Percentiles rank a stretch among this genome's conserved stretches.
These are phyloP conservation scores for Arctopsyche grandis DNA, from an alignment of 1,140 invertebrate species.

Conservation along the genomic window DNA sequence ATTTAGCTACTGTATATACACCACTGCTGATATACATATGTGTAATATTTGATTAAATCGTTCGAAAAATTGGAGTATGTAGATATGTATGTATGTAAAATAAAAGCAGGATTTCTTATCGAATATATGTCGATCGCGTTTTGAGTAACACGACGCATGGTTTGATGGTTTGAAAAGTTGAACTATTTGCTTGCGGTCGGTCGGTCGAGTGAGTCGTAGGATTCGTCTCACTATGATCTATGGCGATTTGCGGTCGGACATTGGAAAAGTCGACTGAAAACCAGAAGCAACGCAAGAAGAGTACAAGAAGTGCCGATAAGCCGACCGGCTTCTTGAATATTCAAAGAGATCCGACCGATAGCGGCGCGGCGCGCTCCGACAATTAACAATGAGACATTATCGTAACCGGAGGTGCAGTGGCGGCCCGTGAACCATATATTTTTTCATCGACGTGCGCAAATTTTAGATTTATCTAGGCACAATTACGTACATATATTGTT, in stretches of 20 bases:
- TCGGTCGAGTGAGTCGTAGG: background rate
- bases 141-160: no score
- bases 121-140: no score
- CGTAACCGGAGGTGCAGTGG: constrained; percentile 39
- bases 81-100: no score
- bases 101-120: no score
- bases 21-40: no score
- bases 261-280: background rate
- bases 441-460: background rate
- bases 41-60: no score
- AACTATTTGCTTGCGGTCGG: background rate
- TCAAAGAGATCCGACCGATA: constrained; percentile 55
- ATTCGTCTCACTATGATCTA: background rate
- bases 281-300: constrained; percentile 26
- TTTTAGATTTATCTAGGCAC: background rate
- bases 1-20: no score
- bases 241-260: background rate
- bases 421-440: constrained; percentile 8
- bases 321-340: constrained; percentile 51
- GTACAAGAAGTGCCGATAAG: constrained; percentile 54
- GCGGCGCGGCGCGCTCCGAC: constrained; percentile 47
- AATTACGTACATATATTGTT: no score
- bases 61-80: no score
- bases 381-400: constrained; percentile 56
- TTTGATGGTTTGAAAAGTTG: no score